These are phyloP conservation scores for Cephus pygmeus DNA, from an alignment of 2,888 invertebrate genomes.

Conservation along the genomic window DNA sequence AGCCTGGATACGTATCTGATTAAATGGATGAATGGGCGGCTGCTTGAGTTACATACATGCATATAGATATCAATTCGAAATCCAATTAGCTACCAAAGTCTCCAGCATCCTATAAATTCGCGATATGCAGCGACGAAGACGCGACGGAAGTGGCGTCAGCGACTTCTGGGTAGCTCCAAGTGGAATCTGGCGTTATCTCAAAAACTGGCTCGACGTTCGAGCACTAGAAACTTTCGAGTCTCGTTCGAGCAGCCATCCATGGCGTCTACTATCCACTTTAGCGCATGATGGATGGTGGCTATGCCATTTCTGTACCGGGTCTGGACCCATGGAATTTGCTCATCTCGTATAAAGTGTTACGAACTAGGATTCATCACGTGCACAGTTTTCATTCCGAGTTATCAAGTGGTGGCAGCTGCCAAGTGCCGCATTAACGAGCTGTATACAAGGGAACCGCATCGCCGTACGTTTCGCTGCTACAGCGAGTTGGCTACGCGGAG, in stretches of 20 bases:
- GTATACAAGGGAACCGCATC: conserved; percentile 28
- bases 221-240: conserved; percentile 41
- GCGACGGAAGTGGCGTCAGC: neutral
- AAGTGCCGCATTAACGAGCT: conserved; percentile 15
- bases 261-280: conserved; percentile 39
- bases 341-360: neutral
- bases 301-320: neutral
- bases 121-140: neutral
- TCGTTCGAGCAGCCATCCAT: conserved; percentile 41
- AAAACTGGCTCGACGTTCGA: neutral
- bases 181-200: neutral
- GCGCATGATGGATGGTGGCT: conserved; percentile 49
- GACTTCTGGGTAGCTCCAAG: neutral
- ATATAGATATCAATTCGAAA: neutral
- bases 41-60: neutral
- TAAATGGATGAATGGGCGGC: neutral
- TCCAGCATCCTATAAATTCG: neutral
- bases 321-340: neutral
- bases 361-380: conserved; percentile 1
- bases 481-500: neutral
- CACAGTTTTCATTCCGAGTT: conserved; percentile 8
- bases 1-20: neutral
- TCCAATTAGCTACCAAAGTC: neutral
- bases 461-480: conserved; percentile 12
- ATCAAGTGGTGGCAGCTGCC: conserved; percentile 39